phyloP scores from a whole-genome alignment of 2,113 vertebrate genomes.

The Campylomormyrus numenius region DNA sequence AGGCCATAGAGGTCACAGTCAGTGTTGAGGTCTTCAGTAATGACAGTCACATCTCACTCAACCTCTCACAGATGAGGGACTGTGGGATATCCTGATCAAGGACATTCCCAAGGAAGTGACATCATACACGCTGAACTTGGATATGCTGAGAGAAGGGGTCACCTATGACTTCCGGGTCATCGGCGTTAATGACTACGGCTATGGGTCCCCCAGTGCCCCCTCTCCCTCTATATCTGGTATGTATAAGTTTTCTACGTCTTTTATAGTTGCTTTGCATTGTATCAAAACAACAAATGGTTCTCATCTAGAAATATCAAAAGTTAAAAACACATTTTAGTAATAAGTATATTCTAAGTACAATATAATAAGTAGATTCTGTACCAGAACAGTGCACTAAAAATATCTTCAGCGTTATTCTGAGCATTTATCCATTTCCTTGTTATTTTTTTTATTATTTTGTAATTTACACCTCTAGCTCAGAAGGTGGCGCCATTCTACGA shows the following conservation, averaged over 20 bases:
- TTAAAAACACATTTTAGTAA: background rate
- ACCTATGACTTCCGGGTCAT: constrained; percentile 97
- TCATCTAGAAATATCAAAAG: background rate
- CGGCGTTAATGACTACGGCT: constrained; percentile 91
- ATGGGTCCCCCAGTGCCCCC: constrained; percentile 85
- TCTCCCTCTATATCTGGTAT: constrained; percentile 94
- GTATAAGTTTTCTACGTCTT: background rate
- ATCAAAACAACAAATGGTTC: background rate
- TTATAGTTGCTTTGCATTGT: background rate
- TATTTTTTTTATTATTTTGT: background rate
- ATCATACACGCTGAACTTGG: constrained; percentile 91
- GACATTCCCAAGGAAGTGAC: constrained; percentile 96
- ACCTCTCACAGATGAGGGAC: constrained; percentile 74
- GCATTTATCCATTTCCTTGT: background rate
- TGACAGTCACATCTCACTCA: background rate
- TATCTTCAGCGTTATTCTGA: background rate
- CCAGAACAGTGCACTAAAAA: background rate
- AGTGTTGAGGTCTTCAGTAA: background rate
- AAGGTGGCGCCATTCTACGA: constrained; percentile 91
- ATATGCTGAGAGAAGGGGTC: constrained; percentile 86
- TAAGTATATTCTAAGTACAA: background rate
- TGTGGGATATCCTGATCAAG: constrained; percentile 98
- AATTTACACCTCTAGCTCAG: constrained; percentile 69
- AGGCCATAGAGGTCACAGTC: background rate
- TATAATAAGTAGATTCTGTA: background rate